These are phyloP conservation scores for Sebastes alutus DNA, from an alignment of 2,797 vertebrate genomes.

Conservation along the genomic window DNA sequence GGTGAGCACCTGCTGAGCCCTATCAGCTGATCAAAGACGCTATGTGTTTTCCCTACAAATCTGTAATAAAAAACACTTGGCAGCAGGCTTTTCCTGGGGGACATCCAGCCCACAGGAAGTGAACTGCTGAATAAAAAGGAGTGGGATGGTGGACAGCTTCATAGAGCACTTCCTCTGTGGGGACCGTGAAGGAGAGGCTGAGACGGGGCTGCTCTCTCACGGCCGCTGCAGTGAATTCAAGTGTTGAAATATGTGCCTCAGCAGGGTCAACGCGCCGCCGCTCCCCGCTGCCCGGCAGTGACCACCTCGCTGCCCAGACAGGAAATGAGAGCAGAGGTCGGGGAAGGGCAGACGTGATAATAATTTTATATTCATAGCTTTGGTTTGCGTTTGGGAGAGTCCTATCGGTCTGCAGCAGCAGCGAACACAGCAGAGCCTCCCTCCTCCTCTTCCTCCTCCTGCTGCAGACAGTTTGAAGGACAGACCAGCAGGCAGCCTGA, in stretches of 20 bases:
- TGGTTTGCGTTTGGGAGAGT: neutral
- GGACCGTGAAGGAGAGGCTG: conserved; percentile 23
- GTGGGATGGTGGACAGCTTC: conserved; percentile 16
- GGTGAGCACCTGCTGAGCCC: neutral
- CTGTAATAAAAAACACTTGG: conserved; percentile 25
- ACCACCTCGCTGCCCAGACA: conserved; percentile 3
- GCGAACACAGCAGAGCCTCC: neutral
- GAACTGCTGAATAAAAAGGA: conserved; percentile 33
- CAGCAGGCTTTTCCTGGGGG: conserved; percentile 5
- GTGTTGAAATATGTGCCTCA: conserved; percentile 26
- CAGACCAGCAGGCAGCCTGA: neutral
- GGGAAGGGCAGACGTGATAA: conserved; percentile 16
- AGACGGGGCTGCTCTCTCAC: conserved; percentile 9
- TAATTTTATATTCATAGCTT: conserved; percentile 27
- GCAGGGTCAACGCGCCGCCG: neutral
- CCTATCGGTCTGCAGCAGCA: neutral
- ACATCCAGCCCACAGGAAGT: conserved; percentile 39
- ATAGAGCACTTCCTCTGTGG: conserved; percentile 36
- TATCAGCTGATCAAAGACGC: conserved; percentile 4
- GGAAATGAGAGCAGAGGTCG: conserved; percentile 25
- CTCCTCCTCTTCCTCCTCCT: neutral
- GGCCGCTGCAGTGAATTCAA: neutral
- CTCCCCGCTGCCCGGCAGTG: neutral
- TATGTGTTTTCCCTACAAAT: conserved; percentile 14
- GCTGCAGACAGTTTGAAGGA: conserved; percentile 1